Base-by-base conservation (phyloP, 2,113 vertebrate genomes). In the Brachypteracias leptosomus region DNA sequence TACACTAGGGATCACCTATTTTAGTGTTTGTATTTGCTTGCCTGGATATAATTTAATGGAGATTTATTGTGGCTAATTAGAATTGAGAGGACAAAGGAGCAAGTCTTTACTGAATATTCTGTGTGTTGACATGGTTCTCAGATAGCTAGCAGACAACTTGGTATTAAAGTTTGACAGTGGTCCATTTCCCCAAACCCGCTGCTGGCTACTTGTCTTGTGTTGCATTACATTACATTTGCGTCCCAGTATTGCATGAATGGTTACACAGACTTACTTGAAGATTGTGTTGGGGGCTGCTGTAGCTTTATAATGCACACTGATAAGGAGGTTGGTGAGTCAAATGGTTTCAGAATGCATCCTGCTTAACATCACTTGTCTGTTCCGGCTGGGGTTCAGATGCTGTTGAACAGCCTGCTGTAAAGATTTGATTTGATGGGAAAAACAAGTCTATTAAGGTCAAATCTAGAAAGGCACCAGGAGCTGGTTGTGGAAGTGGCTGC, bases 161-260 rank as follows among this genome's bases (percentile, higher is more conserved):
- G 74, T 92, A 76, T 85, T 86, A 67, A 59, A 35, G 47, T 18
- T 55, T 51, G 26, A 29, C 20, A 18, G n/a, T 58, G 42, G 36
- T 76, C 54, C 55, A 2, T 58, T 7, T 46, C 36, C 18, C 42
- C 35, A 4, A 10, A 67, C 88, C 15, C 5, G 3, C 31, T 92
- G 75, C 52, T 80, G 31, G 16, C 49, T 86, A 1, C 29, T 88
- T 58, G 26, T 70, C 18, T 72, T 66, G 17, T 36, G 12, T 40
- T 61, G 28, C 3, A 3, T 77, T 89, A 13, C 2, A 2, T 54
- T 38, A 15, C 2, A 0, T 78, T 68, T 15, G 4, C 1, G 3
- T 82, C 77, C 16, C 35, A 31, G 7, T 62, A 58, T 68, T 66
- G 40, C 31, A 16, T 58, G 87, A 28, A 9, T 49, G 33, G 35